Conservation (phyloP, 30 jellyfish, hydroid and myxozoan species). For the Chrysaora quinquecirrha region DNA sequence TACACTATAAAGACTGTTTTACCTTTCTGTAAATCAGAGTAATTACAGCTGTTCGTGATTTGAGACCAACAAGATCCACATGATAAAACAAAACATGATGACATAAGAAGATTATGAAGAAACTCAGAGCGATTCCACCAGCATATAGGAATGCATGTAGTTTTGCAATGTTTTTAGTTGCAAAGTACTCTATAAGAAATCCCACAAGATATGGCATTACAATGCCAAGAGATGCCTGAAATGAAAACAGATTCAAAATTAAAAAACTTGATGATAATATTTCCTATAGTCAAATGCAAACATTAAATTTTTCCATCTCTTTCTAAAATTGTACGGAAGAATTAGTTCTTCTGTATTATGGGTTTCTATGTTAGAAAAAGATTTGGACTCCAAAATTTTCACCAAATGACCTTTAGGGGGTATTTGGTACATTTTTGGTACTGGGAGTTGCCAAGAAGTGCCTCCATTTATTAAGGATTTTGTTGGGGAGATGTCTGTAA, state of each 20-base stretch:
- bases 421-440: too few species aligned
- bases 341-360: too few species aligned
- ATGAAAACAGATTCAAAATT: background rate
- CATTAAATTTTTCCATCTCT: too few species aligned
- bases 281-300: too few species aligned
- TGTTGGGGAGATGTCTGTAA: too few species aligned
- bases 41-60: slow-evolving; percentile 39
- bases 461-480: too few species aligned
- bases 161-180: background rate
- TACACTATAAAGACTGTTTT: background rate
- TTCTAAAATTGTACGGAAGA: too few species aligned
- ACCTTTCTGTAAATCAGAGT: slow-evolving; percentile 72
- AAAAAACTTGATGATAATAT: too few species aligned
- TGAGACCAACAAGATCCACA: slow-evolving; percentile 51
- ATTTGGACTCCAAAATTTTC: too few species aligned
- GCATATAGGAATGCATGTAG: slow-evolving; percentile 58
- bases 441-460: too few species aligned
- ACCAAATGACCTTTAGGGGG: too few species aligned
- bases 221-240: slow-evolving; percentile 32
- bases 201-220: slow-evolving; percentile 29
- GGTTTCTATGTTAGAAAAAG: too few species aligned
- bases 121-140: slow-evolving; percentile 4
- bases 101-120: background rate
- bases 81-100: slow-evolving; percentile 33
- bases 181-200: slow-evolving; percentile 32